phyloP scores from a whole-genome alignment of 2,113 vertebrate genomes.

The Thermophis baileyi region DNA sequence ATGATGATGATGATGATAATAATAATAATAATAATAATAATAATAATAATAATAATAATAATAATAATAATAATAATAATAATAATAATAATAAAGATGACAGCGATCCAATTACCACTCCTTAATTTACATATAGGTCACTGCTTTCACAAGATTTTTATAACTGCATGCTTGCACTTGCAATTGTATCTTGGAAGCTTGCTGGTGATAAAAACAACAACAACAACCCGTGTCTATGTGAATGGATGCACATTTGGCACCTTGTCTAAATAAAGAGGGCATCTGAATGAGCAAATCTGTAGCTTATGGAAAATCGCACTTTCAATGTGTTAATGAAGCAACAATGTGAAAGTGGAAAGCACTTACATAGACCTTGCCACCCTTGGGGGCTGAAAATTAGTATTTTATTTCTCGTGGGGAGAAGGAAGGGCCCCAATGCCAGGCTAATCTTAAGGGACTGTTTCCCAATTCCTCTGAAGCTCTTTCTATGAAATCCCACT shows the following conservation, averaged over 20 bases:
- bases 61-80: neutral
- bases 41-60: no score
- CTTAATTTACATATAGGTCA: neutral
- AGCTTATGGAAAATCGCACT: slow-evolving; percentile 12
- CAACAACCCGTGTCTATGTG: neutral
- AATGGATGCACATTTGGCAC: slow-evolving; percentile 26
- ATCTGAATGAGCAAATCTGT: neutral
- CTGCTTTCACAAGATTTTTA: neutral
- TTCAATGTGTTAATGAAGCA: neutral
- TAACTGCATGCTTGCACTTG: neutral
- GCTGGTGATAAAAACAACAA: neutral
- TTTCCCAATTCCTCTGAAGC: slow-evolving; percentile 20
- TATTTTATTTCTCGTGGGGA: neutral
- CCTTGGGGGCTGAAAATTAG: slow-evolving; percentile 9
- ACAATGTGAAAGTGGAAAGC: slow-evolving; percentile 8
- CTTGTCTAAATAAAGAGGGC: slow-evolving; percentile 15
- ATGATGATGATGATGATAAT: no score
- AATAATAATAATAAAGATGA: neutral
- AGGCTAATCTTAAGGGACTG: neutral
- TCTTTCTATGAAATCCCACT: slow-evolving; percentile 2
- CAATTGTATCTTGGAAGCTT: neutral
- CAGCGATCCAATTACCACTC: neutral
- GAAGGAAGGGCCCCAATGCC: neutral
- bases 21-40: no score
- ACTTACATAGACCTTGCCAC: neutral